Percentiles rank a stretch among this genome's conserved stretches.
Conservation (phyloP, 2,113 vertebrate species). For the Garra rufa region DNA sequence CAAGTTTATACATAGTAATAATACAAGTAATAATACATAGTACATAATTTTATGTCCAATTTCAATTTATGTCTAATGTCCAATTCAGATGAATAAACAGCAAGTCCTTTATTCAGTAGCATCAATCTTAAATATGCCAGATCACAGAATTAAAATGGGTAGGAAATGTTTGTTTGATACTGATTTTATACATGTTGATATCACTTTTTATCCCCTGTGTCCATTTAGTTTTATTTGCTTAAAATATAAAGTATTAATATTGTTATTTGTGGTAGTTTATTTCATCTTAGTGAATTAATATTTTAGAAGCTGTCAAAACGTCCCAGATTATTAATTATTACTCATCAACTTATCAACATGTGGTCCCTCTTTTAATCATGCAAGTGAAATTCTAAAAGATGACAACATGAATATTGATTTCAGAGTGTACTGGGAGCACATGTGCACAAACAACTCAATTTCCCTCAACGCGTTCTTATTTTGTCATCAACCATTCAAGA, state of each 20-base stretch:
- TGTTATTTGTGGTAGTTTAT: not conserved
- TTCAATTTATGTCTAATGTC: too few relatives aligned
- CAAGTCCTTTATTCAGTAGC: too few relatives aligned
- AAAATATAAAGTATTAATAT: not conserved
- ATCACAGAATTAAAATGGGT: not conserved
- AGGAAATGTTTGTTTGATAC: not conserved
- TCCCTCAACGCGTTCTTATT: constrained; percentile 16
- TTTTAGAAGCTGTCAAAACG: not conserved
- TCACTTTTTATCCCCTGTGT: not conserved
- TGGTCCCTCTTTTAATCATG: not conserved
- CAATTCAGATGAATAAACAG: too few relatives aligned
- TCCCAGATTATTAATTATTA: not conserved
- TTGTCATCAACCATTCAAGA: constrained; percentile 57
- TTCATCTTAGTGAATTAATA: not conserved
- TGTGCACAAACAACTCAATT: not conserved
- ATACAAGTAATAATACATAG: too few relatives aligned
- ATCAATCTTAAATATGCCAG: not conserved
- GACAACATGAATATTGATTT: not conserved
- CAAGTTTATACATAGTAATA: too few relatives aligned
- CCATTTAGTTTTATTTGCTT: not conserved
- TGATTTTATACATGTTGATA: not conserved
- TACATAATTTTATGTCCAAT: too few relatives aligned
- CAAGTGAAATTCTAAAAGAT: not conserved
- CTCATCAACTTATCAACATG: not conserved
- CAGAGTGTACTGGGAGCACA: not conserved